These are phyloP conservation scores for Cladorhizidae sp. DNA, from an alignment of 37 sponge, comb jelly and placozoan genomes.

Conservation along the genomic window DNA sequence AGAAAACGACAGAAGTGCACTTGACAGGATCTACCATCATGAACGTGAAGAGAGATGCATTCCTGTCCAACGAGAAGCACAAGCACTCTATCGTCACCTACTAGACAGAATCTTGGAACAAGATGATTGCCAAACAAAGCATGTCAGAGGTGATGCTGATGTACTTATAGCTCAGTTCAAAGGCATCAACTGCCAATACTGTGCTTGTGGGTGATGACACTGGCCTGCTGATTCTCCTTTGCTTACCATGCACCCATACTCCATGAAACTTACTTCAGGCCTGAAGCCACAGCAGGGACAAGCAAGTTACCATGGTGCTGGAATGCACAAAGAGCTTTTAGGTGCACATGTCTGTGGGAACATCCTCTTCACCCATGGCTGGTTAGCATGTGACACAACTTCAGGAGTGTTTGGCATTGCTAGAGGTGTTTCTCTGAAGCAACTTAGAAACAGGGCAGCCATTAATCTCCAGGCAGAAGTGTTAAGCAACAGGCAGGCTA, in stretches of 20 bases:
- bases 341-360: too few relatives aligned
- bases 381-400: too few relatives aligned
- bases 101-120: neutral
- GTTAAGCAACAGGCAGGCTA: neutral
- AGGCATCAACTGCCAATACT: neutral
- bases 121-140: neutral
- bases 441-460: neutral
- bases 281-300: neutral
- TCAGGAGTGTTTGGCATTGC: too few relatives aligned
- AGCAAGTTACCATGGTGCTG: too few relatives aligned
- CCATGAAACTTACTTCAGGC: neutral
- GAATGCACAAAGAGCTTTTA: too few relatives aligned
- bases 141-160: slow-evolving; percentile 7
- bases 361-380: too few relatives aligned
- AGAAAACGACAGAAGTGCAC: neutral
- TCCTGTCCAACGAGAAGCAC: neutral
- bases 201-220: slow-evolving; percentile 21
- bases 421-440: neutral
- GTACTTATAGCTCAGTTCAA: too few relatives aligned
- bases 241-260: neutral
- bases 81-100: neutral
- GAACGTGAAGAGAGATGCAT: neutral
- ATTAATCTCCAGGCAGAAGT: neutral
- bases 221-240: neutral
- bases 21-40: neutral